Evolutionary conservation across 2,888 invertebrate genomes (phyloP), one percentile per base, ranked within the genome.

Genomic region (Pharmacophagus antenor): DNA sequence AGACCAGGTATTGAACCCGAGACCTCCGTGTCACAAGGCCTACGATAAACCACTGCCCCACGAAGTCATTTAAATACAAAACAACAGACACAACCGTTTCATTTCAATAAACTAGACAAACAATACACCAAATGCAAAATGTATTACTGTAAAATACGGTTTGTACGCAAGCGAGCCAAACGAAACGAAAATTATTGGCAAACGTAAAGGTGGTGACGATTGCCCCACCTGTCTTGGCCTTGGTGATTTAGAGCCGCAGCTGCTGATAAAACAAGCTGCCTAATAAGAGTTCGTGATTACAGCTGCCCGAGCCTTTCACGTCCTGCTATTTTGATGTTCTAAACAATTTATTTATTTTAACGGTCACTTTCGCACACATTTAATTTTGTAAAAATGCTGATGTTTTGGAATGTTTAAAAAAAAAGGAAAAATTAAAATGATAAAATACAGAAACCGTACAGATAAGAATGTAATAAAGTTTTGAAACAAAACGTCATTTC

Each of bases 241-340:
- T 69, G 70, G 72, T 76, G 78, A 79, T 80, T 79, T 77, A 80
- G 76, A 75, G 68, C 72, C 68, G 61, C 66, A 67, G 67, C 65
- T 64, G 69, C 70, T 77, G 79, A 80, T 80, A 78, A 79, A 82
- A 79, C 80, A 78, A 78, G 70, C 76, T 69, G 68, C 69, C 70
- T 77, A 74, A 78, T 79, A 76, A 75, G 72, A 68, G 65, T 65
- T 63, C 66, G 60, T 63, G 64, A 71, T 70, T 56, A 60, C 62
- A 22, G 50, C 23, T 41, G 25, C 52, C 41, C 23, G n/a, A 23
- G 54, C 22, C 49, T 56, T 56, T 48, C 62, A 50, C 27, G 44
- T 49, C 21, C 18, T 27, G 41, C 47, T 42, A 23, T 21, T 54
- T 57, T 62, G 57, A 62, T 58, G 21, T 46, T 59, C 56, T 8